These are phyloP conservation scores for Antennarius striatus DNA, from an alignment of 2,113 vertebrate species.

Conservation along the genomic window DNA sequence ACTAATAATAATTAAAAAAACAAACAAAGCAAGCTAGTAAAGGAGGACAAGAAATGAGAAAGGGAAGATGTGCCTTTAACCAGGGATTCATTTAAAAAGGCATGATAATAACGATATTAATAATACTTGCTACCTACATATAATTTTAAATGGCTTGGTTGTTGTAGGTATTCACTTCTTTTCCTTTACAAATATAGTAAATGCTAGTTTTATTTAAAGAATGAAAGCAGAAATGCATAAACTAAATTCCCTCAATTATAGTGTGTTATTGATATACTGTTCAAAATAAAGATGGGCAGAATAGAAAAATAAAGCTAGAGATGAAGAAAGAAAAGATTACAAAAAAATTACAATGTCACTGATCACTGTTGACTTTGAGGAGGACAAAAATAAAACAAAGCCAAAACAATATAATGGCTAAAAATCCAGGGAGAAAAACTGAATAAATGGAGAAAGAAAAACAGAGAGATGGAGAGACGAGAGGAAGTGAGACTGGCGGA, in stretches of 20 bases:
- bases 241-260: not conserved
- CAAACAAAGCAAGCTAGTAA: slow-evolving; percentile 12
- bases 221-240: not conserved
- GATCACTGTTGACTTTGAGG: too few species aligned
- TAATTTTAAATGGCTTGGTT: too few species aligned
- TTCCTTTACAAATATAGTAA: not conserved
- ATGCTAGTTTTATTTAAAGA: too few species aligned
- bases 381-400: not conserved
- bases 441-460: slow-evolving; percentile 1
- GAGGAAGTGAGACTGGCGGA: not conserved
- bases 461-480: not conserved
- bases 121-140: too few species aligned
- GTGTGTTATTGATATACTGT: not conserved
- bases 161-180: not conserved
- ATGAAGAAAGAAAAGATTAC: not conserved
- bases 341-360: not conserved
- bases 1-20: slow-evolving; percentile 43
- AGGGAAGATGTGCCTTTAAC: not conserved
- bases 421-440: not conserved
- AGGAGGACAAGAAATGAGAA: not conserved
- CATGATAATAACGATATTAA: not conserved
- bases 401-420: not conserved
- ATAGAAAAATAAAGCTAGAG: not conserved
- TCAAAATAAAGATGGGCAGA: not conserved
- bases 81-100: not conserved